Evolutionary conservation across 2,888 invertebrate species (phyloP).

Genomic region (Melieria omissa): DNA sequence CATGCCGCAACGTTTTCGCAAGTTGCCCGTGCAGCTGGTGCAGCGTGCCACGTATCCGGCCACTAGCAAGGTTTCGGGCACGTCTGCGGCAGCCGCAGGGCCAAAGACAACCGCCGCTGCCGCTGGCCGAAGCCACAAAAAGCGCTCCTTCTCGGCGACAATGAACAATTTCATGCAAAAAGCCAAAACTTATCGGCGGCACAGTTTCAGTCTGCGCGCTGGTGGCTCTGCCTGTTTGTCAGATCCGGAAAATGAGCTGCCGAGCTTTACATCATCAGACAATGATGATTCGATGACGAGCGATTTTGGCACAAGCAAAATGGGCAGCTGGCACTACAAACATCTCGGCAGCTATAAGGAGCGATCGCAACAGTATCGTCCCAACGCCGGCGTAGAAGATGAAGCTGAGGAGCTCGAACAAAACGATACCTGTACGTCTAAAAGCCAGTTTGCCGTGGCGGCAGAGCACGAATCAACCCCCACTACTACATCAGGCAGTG

Average conservation of each 20-base stretch:
- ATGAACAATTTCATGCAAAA: slow-evolving; percentile 88
- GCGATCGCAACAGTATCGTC: neutral
- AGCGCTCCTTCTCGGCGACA: slow-evolving; percentile 83
- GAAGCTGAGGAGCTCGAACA: too few relatives aligned
- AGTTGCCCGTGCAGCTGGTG: slow-evolving; percentile 55
- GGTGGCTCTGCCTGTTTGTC: slow-evolving; percentile 72
- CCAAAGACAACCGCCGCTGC: slow-evolving; percentile 1
- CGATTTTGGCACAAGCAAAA: slow-evolving; percentile 42
- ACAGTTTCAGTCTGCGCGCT: slow-evolving; percentile 67
- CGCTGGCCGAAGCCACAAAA: slow-evolving; percentile 65
- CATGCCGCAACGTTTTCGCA: slow-evolving; percentile 54
- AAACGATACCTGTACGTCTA: too few relatives aligned
- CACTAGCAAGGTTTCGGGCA: slow-evolving; percentile 7
- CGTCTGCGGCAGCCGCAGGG: slow-evolving; percentile 14
- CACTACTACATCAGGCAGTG: too few relatives aligned
- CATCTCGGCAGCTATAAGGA: neutral
- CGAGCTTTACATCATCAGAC: slow-evolving; percentile 58
- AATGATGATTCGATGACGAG: slow-evolving; percentile 57
- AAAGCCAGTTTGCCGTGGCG: too few relatives aligned
- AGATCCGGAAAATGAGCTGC: slow-evolving; percentile 77
- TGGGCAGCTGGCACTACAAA: slow-evolving; percentile 4
- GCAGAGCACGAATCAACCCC: too few relatives aligned
- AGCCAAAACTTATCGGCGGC: slow-evolving; percentile 73
- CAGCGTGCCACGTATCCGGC: slow-evolving; percentile 49
- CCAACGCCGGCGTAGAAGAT: neutral